Evolutionary conservation across 1,140 invertebrate species (phyloP), one percentile per base, ranked within the genome.

Genomic region (Trichoplusia ni): DNA sequence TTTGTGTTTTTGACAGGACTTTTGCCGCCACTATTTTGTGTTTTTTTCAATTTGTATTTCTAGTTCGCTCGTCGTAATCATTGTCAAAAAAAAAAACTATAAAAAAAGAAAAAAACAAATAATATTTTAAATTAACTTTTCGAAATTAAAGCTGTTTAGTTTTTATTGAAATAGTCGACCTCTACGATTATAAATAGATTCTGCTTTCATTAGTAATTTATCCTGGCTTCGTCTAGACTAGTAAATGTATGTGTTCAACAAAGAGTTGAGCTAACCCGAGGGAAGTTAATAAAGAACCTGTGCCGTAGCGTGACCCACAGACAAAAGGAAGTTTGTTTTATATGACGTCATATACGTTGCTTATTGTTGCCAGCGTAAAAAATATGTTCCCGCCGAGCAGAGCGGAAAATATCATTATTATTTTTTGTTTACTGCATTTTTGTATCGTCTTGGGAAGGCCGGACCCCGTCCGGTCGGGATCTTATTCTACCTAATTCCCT

Each of bases 321-420:
- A 40, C 33, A 51, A 40, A 38, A 13, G 33, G 19, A 56, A 40
- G 11, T 40, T 42, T 21, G 11, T 25, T 56, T 38, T 56, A 29
- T 29, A 56, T 42, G 46, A 40, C 53, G 35, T 58, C 63, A 65
- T 38, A 65, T 53, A n/a, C 25, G 11, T 11, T 7, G 42, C 44
- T 49, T 19, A 59, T 60, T 47, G 40, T 44, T 29, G 29, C 49
- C 60, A 51, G 11, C 23, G 46, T 25, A 64, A 54, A 64, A 62
- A 65, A 49, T 38, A 58, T 25, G 31, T 58, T 40, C 35, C 33
- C 19, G 27, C 23, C 38, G 51, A 58, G 51, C 51, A 65, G 42
- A 58, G 44, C 53, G 33, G 53, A 65, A 65, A 65, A 58, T 59
- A 51, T 65, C 44, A 65, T 65, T 49, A 65, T 35, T 13, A 19